These are phyloP conservation scores for Nowickia ferox DNA, from an alignment of 2,888 invertebrate genomes.

Conservation along the genomic window DNA sequence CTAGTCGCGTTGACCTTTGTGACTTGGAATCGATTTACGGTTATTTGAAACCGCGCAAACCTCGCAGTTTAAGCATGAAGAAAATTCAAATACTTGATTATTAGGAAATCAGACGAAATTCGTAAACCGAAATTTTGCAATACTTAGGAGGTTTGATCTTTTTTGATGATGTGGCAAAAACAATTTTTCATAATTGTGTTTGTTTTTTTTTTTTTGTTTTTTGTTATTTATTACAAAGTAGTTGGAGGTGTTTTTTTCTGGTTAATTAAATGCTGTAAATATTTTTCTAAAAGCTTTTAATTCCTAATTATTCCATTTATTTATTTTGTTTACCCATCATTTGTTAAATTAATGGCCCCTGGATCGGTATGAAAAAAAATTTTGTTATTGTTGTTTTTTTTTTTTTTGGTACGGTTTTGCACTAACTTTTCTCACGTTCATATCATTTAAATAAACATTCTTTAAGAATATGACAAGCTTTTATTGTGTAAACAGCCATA, in stretches of 20 bases:
- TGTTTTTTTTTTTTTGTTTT: constrained; percentile 13
- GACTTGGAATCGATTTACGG: constrained; percentile 83
- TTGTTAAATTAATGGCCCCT: constrained; percentile 32
- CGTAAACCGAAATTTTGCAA: constrained; percentile 28
- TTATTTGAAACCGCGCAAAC: constrained; percentile 82
- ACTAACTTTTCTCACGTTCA: constrained; percentile 39
- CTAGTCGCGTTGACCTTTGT: constrained; percentile 80
- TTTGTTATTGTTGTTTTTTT: constrained; percentile 25
- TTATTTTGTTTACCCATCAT: constrained; percentile 9
- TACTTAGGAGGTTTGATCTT: constrained; percentile 67
- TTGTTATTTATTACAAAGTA: constrained; percentile 20
- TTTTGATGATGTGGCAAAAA: constrained; percentile 28
- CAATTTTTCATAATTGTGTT: constrained; percentile 19
- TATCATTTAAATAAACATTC: constrained; percentile 1
- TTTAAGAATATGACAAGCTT: constrained; percentile 47
- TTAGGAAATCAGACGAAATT: constrained; percentile 70
- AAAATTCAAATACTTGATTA: constrained; percentile 82
- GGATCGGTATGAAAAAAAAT: constrained; percentile 38
- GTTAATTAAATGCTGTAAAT: constrained; percentile 68
- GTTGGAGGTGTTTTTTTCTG: constrained; percentile 47
- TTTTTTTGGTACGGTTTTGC: constrained; percentile 42
- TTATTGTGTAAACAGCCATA: neutral
- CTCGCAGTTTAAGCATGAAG: constrained; percentile 82
- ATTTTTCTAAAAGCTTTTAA: constrained; percentile 63
- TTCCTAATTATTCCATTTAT: constrained; percentile 16